These are phyloP conservation scores for Nymphalis io DNA, from an alignment of 1,140 invertebrate species.

Conservation along the genomic window DNA sequence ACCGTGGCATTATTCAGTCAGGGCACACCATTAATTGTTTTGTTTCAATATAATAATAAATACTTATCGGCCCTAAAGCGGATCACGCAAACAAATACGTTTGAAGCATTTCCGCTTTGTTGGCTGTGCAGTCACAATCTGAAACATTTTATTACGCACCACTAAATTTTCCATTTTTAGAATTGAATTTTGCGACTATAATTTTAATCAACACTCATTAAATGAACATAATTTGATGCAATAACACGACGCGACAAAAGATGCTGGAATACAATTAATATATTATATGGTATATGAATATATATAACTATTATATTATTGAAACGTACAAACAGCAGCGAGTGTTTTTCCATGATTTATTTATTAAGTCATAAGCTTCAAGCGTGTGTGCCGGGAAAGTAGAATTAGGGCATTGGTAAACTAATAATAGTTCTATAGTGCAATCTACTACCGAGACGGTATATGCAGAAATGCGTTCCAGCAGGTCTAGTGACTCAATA, in stretches of 20 bases:
- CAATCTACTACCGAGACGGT: too few species aligned
- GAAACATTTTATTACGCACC: too few species aligned
- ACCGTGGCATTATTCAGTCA: too few species aligned
- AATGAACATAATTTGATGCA: constrained; percentile 10
- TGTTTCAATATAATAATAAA: too few species aligned
- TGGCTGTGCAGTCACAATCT: too few species aligned
- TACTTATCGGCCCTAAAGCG: too few species aligned
- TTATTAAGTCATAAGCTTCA: constrained; percentile 6
- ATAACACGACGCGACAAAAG: constrained; percentile 14
- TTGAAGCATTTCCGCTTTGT: too few species aligned
- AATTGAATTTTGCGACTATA: background rate
- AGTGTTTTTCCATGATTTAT: constrained; percentile 22
- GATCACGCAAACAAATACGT: too few species aligned
- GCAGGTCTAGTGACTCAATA: too few species aligned
- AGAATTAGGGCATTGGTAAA: background rate
- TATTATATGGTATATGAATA: constrained; percentile 14
- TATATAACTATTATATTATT: constrained; percentile 6
- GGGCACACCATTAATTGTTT: too few species aligned
- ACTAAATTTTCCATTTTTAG: background rate
- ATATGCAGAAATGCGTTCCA: too few species aligned
- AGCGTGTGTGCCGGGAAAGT: background rate
- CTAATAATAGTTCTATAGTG: too few species aligned
- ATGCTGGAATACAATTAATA: constrained; percentile 26
- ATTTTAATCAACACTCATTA: constrained; percentile 3
- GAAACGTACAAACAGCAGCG: constrained; percentile 22